phyloP scores from a whole-genome alignment of 2,888 invertebrate genomes.

The Eumerus sabulonum region DNA sequence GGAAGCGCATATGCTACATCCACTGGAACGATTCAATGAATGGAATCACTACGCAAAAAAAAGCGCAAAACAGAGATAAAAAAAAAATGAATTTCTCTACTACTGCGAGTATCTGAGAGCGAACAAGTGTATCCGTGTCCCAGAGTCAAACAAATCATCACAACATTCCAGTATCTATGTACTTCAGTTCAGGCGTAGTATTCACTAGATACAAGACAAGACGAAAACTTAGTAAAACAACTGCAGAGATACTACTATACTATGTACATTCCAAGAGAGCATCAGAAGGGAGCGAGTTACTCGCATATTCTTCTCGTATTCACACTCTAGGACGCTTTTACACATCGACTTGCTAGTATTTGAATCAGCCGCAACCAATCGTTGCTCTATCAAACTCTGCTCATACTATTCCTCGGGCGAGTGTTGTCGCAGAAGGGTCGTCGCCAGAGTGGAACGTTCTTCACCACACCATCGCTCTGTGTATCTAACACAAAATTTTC shows the following conservation, averaged over 20 bases:
- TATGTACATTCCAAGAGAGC: conserved; percentile 54
- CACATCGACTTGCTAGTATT: conserved; percentile 30
- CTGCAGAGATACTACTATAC: conserved; percentile 14
- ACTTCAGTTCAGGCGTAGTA: conserved; percentile 60
- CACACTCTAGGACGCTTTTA: conserved; percentile 63
- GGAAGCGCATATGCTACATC: conserved; percentile 41
- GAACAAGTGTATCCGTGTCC: conserved; percentile 42
- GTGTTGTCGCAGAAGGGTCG: conserved; percentile 76
- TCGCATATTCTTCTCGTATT: conserved; percentile 23
- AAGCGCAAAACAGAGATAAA: background rate
- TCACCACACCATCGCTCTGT: conserved; percentile 1
- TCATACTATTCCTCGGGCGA: conserved; percentile 75
- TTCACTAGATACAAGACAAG: conserved; percentile 39
- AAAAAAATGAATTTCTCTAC: conserved; percentile 63
- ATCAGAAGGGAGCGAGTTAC: conserved; percentile 26
- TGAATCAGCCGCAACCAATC: conserved; percentile 37
- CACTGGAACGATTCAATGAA: conserved; percentile 61
- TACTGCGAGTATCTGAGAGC: conserved; percentile 38
- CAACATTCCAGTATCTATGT: conserved; percentile 61
- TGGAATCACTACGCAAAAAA: conserved; percentile 50
- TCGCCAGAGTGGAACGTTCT: conserved; percentile 36
- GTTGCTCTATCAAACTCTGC: conserved; percentile 2
- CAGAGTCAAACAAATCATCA: conserved; percentile 56
- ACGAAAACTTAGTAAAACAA: conserved; percentile 24
- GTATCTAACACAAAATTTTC: background rate